Evolutionary conservation across 2,113 vertebrate genomes (phyloP).

Genomic region (Dipodomys merriami): DNA sequence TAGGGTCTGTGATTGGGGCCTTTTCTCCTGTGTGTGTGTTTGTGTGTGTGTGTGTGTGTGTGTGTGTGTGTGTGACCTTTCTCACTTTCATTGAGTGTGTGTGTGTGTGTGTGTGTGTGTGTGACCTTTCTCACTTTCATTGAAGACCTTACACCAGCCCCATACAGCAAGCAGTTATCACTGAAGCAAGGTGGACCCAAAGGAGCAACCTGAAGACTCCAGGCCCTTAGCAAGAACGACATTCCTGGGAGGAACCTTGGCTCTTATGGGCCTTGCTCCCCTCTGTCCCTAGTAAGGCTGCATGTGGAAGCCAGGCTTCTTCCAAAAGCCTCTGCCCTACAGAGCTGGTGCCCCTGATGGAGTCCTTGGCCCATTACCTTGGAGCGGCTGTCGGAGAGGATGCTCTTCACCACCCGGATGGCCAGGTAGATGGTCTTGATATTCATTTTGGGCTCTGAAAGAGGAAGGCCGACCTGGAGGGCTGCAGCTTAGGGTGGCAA

Average conservation of each 20-base stretch:
- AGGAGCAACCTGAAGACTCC: no score
- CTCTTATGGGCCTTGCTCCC: rapidly evolving
- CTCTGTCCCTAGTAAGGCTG: not conserved
- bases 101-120: rapidly evolving
- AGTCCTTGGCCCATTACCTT: slow-evolving; percentile 59
- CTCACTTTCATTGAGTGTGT: not conserved
- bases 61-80: not conserved
- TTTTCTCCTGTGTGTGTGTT: no score
- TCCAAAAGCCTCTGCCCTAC: not conserved
- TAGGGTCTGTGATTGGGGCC: not conserved
- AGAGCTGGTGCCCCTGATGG: rapidly evolving
- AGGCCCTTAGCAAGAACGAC: not conserved
- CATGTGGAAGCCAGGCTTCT: not conserved
- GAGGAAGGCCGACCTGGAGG: not conserved
- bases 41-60: no score
- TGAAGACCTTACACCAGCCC: not conserved
- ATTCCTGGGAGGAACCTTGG: rapidly evolving
- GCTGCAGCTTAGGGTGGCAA: not conserved
- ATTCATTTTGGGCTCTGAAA: slow-evolving; percentile 75
- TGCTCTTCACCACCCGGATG: slow-evolving; percentile 71
- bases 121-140: not conserved
- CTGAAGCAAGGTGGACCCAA: not conserved
- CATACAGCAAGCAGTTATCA: no score
- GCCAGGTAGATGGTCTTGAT: slow-evolving; percentile 71
- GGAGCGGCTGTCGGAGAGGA: slow-evolving; percentile 63